Base-by-base conservation (phyloP, 2,797 vertebrate genomes). In the Cetoscarus ocellatus region DNA sequence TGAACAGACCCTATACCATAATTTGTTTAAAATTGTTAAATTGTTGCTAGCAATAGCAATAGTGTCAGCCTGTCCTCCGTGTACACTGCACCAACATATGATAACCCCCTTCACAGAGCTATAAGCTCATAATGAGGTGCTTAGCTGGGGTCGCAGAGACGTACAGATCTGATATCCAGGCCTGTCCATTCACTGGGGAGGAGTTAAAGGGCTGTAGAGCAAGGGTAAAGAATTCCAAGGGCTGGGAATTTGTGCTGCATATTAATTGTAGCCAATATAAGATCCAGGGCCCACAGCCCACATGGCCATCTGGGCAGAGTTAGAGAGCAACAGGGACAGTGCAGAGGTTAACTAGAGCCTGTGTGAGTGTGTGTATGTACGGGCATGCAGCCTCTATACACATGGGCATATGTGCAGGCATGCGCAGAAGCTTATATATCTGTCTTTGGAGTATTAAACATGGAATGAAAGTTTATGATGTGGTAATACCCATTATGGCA, bases 401-500 rank as follows among this genome's bases (percentile, higher is more conserved):
- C 35, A 54, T 36, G 35, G 35, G 68, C 45, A 53, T 47, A 42
- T 13, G 63, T 14, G 56, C 43, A 40, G 53, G 58, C 77, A 70
- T 82, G 67, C 57, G 54, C 54, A 73, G 19, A 61, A 52, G 58
- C 79, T 64, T 66, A 63, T 58, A 64, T 38, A 67, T 55, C 63
- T 17, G 39, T 77, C 79, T 78, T 61, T 51, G 61, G 63, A 55
- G 79, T 80, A 75, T 86, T 86, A 78, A 88, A 38, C 74, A 62
- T 75, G 64, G 64, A 80, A 82, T 83, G 63, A 85, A 85, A 75
- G 77, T 89, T 90, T 90, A 88, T 70, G 77, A 77, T 40, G 19
- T 64, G 69, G 60, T 83, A 73, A 78, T 86, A 88, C 79, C 75
- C 77, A 80, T 90, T 87, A 85, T 69, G 80, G 86, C 68, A 84